Base-by-base conservation (phyloP, 2,888 invertebrate species). In the Mimumesa dahlbomi region DNA sequence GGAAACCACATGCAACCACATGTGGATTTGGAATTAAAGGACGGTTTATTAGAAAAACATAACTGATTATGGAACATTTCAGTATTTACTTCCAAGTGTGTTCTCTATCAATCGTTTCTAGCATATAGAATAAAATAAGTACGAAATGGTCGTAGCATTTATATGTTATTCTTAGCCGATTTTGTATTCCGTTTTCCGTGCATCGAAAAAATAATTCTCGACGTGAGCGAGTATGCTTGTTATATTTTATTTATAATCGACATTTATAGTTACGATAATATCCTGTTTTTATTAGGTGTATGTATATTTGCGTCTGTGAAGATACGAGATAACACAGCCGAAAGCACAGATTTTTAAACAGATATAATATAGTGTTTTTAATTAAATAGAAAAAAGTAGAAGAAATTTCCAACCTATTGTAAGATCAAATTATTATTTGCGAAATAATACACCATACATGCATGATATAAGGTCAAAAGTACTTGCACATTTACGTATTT, bases 1-100 rank as follows among this genome's bases (percentile, higher is more conserved):
- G 34, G 34, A 64, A 48, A 18, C 36, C 57, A 72, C 46, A 53
- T 64, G 67, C 68, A 75, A 74, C 65, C 73, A 76, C 78, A 78
- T 78, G 77, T 78, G 78, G 65, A 74, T 75, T 46, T 50, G 38
- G 54, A 72, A 52, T 57, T 64, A 64, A 57, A 43, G 48, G 7
- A 68, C 16, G 45, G 25, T 53, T 58, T 54, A 31, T 42, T 53
- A 45, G 22, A 57, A 70, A 61, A 75, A 66, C 57, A 70, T n/a
- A 50, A 61, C 3, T 54, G 16, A 50, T 22, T 31, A 45, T 49
- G 13, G 34, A 29, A 21, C 22, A 36, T 5, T 11, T 0, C 31
- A 54, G 4, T 13, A 25, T 16, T 42, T 46, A 46, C 7, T 29
- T 21, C 31, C 14, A 9, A n/a, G 3, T 2, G 38, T 11, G 9